Evolutionary conservation across 2,888 invertebrate species (phyloP), one percentile per base, ranked within the genome.

Genomic region (Idaea aversata): DNA sequence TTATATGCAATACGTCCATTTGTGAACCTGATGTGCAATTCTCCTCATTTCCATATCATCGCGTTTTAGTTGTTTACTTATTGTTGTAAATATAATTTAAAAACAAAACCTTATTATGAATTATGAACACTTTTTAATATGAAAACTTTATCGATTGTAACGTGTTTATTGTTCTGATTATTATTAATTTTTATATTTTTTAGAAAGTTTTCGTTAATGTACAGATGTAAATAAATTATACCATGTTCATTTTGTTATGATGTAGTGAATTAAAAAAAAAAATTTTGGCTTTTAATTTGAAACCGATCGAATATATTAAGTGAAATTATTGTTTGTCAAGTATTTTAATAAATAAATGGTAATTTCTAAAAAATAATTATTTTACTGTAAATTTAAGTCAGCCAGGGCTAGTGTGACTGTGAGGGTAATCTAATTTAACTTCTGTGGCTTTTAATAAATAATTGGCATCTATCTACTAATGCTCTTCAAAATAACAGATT

Each of bases 71-170:
- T 88, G 76, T 88, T 91, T 91, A 90, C 85, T 91, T 90, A 83
- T 81, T 75, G 82, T 75, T 91, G 92, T 92, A 92, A 91, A 92
- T 92, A 92, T 91, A 86, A 91, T 91, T 92, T 88, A 88, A 88
- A 47, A 25, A 25, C 25, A 25, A 25, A 25, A 25, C 25, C 25
- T 90, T 88, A 87, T 88, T 75, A 80, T 79, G 77, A 74, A 71
- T 67, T 70, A 77, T 78, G 74, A 77, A 80, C 74, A 75, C 79
- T 83, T 85, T 87, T 84, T 75, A 88, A 81, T 85, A 87, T 88
- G 76, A 85, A 80, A 88, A 84, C 47, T 82, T 84, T 88, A 88
- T 88, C 85, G 75, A 85, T 86, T 83, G 81, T 87, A 83, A 83
- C 83, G 78, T 80, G 85, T 88, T 91, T 88, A 90, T 90, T 90